Evolutionary conservation across 1,140 invertebrate genomes (phyloP), one percentile per base, ranked within the genome.

Genomic region (Pseudomyrmex concolor): DNA sequence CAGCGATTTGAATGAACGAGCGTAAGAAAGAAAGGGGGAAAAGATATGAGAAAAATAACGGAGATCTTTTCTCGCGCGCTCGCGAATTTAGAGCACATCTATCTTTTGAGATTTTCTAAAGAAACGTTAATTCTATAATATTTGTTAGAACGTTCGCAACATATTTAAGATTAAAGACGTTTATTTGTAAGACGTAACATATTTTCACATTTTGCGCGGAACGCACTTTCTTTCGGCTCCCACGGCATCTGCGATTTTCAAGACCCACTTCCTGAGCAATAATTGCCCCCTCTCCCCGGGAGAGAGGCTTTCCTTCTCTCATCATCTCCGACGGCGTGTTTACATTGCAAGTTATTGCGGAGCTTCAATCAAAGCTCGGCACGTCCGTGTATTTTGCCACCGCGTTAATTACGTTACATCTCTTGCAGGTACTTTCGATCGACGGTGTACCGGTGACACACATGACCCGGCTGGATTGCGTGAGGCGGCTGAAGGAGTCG

Each of bases 401-500:
- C 55, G 12, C 51, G 67, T 48, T 19, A 72, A 19, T 84, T 66
- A 72, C 55, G 25, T 50, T 74, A 55, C 10, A 57, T 87, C 57
- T 84, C 55, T 74, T 62, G 63, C 68, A 87, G 93, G 97, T 99
- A 83, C 91, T 98, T 19, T 95, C 96, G 88, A 98, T 99, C 59
- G 97, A 98, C 93, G 96, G 96, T 13, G 94, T 96, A 12, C 94
- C 96, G 48, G 97, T 99, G 22, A 96, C 95, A 22, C 95, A 96
- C 17, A 96, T 99, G 95, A 98, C 97, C 5, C 95, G 98, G 87
- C 96, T 98, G 86, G 97, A 99, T 90, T 98, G 97, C 91, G 97
- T 99, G 15, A 95, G 97, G 22, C 95, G 96, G 34, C 93, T 98
- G 15, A 97, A 97, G 94, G 97, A 98, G 88, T 97, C 97, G 1